phyloP scores from a whole-genome alignment of 1,140 invertebrate species.

The Orchestia grillus region DNA sequence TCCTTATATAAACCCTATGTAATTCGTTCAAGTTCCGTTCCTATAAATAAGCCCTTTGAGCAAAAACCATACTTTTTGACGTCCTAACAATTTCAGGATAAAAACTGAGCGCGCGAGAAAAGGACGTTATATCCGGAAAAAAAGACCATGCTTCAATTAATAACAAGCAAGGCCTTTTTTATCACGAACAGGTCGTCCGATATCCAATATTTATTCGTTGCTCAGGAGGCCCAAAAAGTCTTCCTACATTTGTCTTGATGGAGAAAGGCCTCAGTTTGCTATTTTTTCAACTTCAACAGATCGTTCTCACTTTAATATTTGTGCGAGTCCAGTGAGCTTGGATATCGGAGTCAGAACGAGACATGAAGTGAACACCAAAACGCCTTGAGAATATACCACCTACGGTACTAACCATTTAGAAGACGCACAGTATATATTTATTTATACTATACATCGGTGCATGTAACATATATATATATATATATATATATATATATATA shows the following conservation, averaged over 20 bases:
- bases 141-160: background rate
- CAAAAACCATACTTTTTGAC: background rate
- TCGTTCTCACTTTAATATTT: background rate
- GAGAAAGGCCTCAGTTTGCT: background rate
- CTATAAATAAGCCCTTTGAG: too few relatives aligned
- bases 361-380: background rate
- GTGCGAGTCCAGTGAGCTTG: background rate
- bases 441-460: too few relatives aligned
- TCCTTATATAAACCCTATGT: too few relatives aligned
- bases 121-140: background rate
- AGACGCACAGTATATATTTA: background rate
- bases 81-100: background rate
- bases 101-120: background rate
- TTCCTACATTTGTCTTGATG: background rate
- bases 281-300: background rate
- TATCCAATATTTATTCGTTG: background rate
- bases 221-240: background rate
- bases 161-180: background rate
- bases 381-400: background rate
- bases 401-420: background rate
- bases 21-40: too few relatives aligned
- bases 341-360: background rate
- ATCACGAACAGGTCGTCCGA: background rate
- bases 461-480: too few relatives aligned
- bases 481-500: too few relatives aligned